Percentiles rank a stretch among this genome's conserved stretches.
These are phyloP conservation scores for Monoplex corrugatus DNA, from an alignment of 2,888 invertebrate genomes.

Conservation along the genomic window DNA sequence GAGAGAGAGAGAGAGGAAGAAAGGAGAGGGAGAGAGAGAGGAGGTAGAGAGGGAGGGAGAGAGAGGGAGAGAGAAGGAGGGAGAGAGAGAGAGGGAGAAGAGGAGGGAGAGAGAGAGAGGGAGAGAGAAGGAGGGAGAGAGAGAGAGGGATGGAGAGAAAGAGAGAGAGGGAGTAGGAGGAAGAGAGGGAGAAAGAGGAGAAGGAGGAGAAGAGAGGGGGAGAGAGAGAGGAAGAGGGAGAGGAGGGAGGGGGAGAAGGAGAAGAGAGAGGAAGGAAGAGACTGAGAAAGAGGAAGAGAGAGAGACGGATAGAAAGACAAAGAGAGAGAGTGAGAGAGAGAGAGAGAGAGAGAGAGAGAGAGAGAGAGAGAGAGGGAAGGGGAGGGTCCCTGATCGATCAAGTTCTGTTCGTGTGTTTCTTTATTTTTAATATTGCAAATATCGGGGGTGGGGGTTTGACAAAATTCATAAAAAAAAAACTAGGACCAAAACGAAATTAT, in stretches of 20 bases:
- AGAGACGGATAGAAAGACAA: not conserved
- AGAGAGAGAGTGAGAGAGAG: not conserved
- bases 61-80: not conserved
- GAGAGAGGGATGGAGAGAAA: not conserved
- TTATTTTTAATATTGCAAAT: too few relatives aligned
- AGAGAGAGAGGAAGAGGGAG: not conserved
- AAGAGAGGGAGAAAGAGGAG: not conserved
- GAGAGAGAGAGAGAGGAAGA: constrained; percentile 9
- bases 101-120: not conserved
- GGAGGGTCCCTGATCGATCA: too few relatives aligned
- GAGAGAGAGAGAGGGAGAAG: not conserved
- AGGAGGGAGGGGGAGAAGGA: too few relatives aligned
- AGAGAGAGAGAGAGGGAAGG: not conserved
- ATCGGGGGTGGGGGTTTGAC: too few relatives aligned
- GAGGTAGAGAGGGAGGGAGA: not conserved
- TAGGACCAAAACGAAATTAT: not conserved
- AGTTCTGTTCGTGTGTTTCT: too few relatives aligned
- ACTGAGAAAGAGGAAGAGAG: constrained; percentile 38
- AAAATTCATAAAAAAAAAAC: too few relatives aligned
- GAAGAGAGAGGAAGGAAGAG: constrained; percentile 3
- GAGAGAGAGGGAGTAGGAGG: not conserved
- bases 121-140: not conserved
- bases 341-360: constrained; percentile 41
- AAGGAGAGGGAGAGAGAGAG: not conserved
- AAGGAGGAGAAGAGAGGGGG: not conserved